These are phyloP conservation scores for Antechinus flavipes DNA, from an alignment of 2,113 vertebrate genomes.

Conservation along the genomic window DNA sequence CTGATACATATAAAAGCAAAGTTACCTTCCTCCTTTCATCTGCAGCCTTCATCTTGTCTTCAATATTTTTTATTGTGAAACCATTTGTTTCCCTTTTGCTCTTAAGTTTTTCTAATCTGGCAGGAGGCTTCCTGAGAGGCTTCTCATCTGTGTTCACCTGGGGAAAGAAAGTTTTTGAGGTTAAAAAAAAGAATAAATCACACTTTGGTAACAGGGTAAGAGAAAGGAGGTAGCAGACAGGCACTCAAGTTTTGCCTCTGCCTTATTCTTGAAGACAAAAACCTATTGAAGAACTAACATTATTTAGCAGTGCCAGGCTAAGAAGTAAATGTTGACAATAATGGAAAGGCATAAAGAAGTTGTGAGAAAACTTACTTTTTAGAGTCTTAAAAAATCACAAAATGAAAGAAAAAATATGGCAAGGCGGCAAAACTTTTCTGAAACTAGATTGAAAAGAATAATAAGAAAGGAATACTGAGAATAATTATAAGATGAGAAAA, in stretches of 20 bases:
- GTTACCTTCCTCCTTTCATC: constrained; percentile 83
- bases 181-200: neutral
- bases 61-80: constrained; percentile 82
- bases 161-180: constrained; percentile 63
- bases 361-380: neutral
- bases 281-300: neutral
- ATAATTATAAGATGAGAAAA: neutral
- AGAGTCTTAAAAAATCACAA: neutral
- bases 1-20: accelerated
- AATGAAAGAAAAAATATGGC: neutral
- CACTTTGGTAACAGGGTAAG: neutral
- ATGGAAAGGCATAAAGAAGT: neutral
- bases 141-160: constrained; percentile 72
- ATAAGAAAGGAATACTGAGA: neutral
- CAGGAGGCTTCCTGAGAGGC: constrained; percentile 81
- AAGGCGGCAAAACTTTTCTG: neutral
- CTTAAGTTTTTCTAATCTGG: constrained; percentile 88
- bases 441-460: neutral
- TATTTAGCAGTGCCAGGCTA: neutral
- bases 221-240: neutral
- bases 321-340: neutral
- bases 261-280: neutral
- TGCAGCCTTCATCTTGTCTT: constrained; percentile 85
- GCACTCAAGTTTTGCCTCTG: neutral
- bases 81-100: constrained; percentile 75